phyloP scores from a whole-genome alignment of 2,113 vertebrate species.

The Anarrhichthys ocellatus region DNA sequence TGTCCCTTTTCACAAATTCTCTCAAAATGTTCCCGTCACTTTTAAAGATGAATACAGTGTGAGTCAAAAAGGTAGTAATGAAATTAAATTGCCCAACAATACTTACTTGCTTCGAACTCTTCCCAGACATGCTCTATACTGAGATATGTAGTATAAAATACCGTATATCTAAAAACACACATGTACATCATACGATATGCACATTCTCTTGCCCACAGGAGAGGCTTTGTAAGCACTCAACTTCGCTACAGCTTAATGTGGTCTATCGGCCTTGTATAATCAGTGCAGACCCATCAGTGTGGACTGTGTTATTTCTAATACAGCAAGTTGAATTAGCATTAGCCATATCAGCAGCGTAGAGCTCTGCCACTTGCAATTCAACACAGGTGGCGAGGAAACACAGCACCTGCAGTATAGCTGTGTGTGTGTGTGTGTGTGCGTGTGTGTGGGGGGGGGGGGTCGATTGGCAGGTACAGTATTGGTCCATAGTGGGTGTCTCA shows the following conservation, averaged over 20 bases:
- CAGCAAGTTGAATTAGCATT: slow-evolving; percentile 44
- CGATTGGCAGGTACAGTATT: slow-evolving; percentile 37
- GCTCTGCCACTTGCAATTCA: slow-evolving; percentile 10
- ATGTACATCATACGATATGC: background rate
- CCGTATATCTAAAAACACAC: background rate
- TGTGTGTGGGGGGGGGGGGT: background rate
- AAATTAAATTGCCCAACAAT: background rate
- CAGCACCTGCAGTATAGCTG: background rate
- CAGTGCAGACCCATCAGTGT: slow-evolving; percentile 33
- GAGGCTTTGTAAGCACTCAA: background rate
- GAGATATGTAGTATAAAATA: background rate
- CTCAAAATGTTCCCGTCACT: background rate
- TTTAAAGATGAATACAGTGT: background rate
- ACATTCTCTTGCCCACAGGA: background rate
- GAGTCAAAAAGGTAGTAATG: background rate
- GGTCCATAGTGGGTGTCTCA: slow-evolving; percentile 1
- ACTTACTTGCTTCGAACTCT: background rate
- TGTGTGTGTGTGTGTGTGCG: background rate
- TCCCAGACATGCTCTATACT: background rate
- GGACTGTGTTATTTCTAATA: slow-evolving; percentile 31
- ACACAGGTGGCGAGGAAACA: slow-evolving; percentile 10
- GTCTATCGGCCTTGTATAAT: slow-evolving; percentile 36
- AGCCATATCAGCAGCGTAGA: slow-evolving; percentile 37
- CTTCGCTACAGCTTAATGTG: slow-evolving; percentile 38
- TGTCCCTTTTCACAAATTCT: background rate